Percentiles rank a stretch among this genome's conserved stretches.
phyloP scores from a whole-genome alignment of 2,888 invertebrate genomes.

The Chrysina gloriosa region DNA sequence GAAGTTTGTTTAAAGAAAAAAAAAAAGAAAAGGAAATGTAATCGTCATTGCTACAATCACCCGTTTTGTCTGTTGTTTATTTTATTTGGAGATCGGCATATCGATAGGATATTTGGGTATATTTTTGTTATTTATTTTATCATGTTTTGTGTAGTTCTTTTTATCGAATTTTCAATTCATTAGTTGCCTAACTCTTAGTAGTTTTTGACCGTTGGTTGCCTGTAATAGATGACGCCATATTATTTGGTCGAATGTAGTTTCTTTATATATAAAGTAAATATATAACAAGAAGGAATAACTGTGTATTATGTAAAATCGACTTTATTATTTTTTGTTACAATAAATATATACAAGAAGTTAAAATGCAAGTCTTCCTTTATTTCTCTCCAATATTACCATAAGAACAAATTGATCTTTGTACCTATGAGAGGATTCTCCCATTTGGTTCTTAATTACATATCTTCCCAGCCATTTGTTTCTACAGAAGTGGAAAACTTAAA shows the following conservation, averaged over 20 bases:
- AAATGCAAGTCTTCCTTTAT: not conserved
- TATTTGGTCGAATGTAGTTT: conserved; percentile 27
- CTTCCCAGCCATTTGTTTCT: too few relatives aligned
- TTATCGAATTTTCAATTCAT: not conserved
- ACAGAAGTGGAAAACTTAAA: too few relatives aligned
- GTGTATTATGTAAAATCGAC: conserved; percentile 41
- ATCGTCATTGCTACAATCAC: too few relatives aligned
- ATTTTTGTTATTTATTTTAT: not conserved
- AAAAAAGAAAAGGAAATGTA: too few relatives aligned
- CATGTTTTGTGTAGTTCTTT: not conserved
- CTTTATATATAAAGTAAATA: conserved; percentile 26
- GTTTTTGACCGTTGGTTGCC: conserved; percentile 6
- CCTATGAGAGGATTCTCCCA: too few relatives aligned
- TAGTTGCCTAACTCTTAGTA: not conserved
- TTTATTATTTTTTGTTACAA: conserved; percentile 44
- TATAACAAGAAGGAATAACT: conserved; percentile 23
- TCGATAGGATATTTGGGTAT: not conserved
- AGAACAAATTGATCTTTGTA: too few relatives aligned
- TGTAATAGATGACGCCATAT: conserved; percentile 21
- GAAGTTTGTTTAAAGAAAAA: too few relatives aligned
- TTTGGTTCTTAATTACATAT: too few relatives aligned
- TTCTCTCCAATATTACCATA: not conserved
- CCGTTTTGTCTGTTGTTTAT: too few relatives aligned
- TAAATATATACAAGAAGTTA: conserved; percentile 43
- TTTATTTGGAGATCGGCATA: not conserved